Conservation (phyloP, 1,140 invertebrate genomes). For the Eriosoma lanigerum region DNA sequence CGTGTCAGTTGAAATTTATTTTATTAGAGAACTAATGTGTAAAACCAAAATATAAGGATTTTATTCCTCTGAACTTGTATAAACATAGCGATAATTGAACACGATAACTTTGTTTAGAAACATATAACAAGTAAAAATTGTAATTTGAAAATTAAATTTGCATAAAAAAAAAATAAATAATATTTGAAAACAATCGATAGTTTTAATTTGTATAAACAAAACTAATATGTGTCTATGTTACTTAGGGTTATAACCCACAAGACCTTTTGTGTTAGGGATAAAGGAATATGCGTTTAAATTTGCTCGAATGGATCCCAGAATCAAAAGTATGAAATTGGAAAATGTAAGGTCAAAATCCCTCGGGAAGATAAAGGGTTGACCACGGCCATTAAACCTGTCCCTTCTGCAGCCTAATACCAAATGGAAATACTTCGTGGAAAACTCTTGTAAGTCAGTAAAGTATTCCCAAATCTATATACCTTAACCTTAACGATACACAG, state of each 20-base stretch:
- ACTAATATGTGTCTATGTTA: neutral
- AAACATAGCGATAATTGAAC: neutral
- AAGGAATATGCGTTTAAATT: neutral
- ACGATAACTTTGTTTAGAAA: neutral
- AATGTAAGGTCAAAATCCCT: slow-evolving; percentile 31
- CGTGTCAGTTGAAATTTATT: neutral
- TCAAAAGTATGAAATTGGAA: slow-evolving; percentile 46
- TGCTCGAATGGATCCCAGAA: neutral
- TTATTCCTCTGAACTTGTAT: too few relatives aligned
- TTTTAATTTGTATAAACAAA: slow-evolving; percentile 24
- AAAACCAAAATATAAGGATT: too few relatives aligned
- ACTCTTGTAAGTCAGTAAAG: neutral
- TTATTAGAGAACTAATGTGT: neutral
- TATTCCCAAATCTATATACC: neutral
- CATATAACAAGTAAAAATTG: neutral
- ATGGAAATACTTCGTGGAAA: neutral
- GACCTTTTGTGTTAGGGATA: neutral
- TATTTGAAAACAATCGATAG: neutral
- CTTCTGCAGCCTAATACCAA: slow-evolving; percentile 7
- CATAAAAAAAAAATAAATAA: neutral
- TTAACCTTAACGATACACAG: slow-evolving; percentile 11
- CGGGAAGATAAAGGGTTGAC: slow-evolving; percentile 42
- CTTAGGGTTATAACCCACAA: neutral
- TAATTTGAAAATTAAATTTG: neutral
- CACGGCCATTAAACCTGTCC: slow-evolving; percentile 40